These are phyloP conservation scores for Hybos culiciformis DNA, from an alignment of 2,888 invertebrate genomes.

Conservation along the genomic window DNA sequence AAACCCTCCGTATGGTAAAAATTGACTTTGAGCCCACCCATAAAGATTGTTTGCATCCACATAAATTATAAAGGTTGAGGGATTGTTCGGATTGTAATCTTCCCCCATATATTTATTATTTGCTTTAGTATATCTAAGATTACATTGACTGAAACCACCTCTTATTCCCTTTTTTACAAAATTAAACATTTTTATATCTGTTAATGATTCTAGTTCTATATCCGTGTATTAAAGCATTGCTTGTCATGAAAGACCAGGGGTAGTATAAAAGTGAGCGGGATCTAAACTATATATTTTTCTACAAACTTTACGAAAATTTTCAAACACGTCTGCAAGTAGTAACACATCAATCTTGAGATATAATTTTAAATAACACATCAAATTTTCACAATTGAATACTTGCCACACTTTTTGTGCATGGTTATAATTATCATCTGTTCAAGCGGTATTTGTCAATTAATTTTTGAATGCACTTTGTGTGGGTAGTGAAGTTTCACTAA, in stretches of 20 bases:
- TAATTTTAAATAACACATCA: constrained; percentile 19
- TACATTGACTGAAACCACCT: constrained; percentile 20
- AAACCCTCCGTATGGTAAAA: not conserved
- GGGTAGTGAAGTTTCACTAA: constrained; percentile 15
- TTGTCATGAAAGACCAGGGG: constrained; percentile 22
- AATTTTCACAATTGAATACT: constrained; percentile 14
- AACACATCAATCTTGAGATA: constrained; percentile 21
- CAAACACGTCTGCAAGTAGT: constrained; percentile 20
- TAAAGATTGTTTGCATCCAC: not conserved
- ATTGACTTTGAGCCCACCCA: not conserved
- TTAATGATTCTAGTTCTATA: constrained; percentile 21
- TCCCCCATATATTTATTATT: constrained; percentile 25
- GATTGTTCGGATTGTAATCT: constrained; percentile 17
- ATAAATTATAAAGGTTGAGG: too few relatives aligned
- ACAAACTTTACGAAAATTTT: constrained; percentile 19
- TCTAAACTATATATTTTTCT: constrained; percentile 19
- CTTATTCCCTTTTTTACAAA: too few relatives aligned
- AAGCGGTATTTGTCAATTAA: constrained; percentile 9
- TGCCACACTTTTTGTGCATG: constrained; percentile 18
- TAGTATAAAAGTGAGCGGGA: constrained; percentile 21
- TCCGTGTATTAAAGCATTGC: constrained; percentile 22
- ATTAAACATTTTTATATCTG: constrained; percentile 14
- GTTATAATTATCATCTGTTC: constrained; percentile 13
- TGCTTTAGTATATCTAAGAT: constrained; percentile 20
- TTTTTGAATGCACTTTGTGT: constrained; percentile 15